Conservation (phyloP, 2,888 invertebrate genomes). For the Epicampocera succincta region DNA sequence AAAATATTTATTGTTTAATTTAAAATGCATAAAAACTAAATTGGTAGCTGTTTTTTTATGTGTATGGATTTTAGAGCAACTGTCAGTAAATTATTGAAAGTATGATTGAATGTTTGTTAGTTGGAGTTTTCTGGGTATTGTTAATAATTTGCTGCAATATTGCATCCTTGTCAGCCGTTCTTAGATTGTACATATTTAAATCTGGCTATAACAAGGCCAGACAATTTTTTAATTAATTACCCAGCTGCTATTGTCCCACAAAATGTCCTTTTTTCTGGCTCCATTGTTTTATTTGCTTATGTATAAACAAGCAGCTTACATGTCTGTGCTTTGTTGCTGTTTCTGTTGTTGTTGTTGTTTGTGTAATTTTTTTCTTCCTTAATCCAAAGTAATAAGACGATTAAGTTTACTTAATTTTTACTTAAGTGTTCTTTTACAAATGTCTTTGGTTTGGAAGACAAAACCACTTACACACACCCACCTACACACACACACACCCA, state of each 20-base stretch:
- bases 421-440: constrained; percentile 67
- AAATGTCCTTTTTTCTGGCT: background rate
- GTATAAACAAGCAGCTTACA: constrained; percentile 31
- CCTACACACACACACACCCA: constrained; percentile 17
- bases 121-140: too few species aligned
- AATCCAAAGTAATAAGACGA: constrained; percentile 66
- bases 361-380: constrained; percentile 42
- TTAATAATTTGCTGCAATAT: too few species aligned
- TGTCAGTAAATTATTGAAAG: too few species aligned
- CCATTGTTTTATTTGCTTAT: background rate
- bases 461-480: constrained; percentile 20
- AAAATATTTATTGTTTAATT: constrained; percentile 22
- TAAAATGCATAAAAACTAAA: too few species aligned
- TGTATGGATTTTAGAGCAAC: too few species aligned
- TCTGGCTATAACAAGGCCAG: too few species aligned
- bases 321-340: constrained; percentile 2
- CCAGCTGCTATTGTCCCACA: too few species aligned
- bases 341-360: background rate
- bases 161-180: too few species aligned
- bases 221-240: too few species aligned
- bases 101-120: too few species aligned
- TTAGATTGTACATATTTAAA: too few species aligned
- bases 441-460: constrained; percentile 64
- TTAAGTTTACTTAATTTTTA: constrained; percentile 66
- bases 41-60: too few species aligned